Percentiles rank a stretch among this genome's conserved stretches.
phyloP scores from a whole-genome alignment of 2,113 vertebrate genomes.

The Amphilophus citrinellus region DNA sequence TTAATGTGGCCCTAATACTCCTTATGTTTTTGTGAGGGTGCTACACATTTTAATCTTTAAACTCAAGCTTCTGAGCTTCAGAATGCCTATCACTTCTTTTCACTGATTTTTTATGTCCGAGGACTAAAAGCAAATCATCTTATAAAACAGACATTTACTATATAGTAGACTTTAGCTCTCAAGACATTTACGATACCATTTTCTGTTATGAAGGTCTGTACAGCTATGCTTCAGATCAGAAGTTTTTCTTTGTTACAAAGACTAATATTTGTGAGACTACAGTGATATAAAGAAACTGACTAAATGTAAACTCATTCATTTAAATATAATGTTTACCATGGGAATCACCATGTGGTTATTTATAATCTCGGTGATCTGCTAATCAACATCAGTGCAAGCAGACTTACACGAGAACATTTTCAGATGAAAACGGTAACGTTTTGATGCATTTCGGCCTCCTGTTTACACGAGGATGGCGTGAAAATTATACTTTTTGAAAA shows the following conservation, averaged over 20 bases:
- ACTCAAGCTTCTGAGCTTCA: not conserved
- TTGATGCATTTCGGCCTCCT: too few relatives aligned
- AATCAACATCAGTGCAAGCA: not conserved
- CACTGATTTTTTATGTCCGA: constrained; percentile 22
- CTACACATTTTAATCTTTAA: not conserved
- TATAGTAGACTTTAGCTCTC: constrained; percentile 8
- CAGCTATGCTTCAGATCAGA: constrained; percentile 2
- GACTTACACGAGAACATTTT: too few relatives aligned
- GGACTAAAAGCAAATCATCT: constrained; percentile 16
- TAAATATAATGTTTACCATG: constrained; percentile 14
- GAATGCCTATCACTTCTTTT: not conserved
- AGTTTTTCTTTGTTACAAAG: constrained; percentile 5
- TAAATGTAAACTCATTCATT: not conserved
- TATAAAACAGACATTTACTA: constrained; percentile 22
- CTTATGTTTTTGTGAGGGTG: not conserved
- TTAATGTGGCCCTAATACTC: not conserved
- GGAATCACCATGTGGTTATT: not conserved
- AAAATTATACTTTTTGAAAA: not conserved
- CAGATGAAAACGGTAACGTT: too few relatives aligned
- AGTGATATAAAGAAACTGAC: not conserved
- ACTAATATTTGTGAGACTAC: not conserved
- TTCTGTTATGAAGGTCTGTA: not conserved
- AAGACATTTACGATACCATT: constrained; percentile 6
- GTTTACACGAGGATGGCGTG: too few relatives aligned
- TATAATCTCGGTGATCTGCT: not conserved